A percentile compares a stretch with the other conserved stretches of the same genome.
Conservation (phyloP, 2,113 vertebrate genomes). For the Diadophis punctatus region DNA sequence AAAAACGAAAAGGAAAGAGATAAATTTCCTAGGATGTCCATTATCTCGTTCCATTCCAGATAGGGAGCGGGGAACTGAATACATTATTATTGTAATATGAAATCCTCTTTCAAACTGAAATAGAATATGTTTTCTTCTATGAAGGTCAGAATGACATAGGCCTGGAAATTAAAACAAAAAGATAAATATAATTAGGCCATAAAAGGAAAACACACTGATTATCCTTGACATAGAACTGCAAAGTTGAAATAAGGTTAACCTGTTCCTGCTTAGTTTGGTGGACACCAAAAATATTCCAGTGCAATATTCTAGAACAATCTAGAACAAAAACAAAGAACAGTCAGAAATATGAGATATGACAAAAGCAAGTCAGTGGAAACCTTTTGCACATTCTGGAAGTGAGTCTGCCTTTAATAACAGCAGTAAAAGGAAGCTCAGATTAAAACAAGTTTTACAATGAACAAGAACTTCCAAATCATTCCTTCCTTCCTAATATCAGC, state of each 20-base stretch:
- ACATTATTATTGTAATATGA: conserved; percentile 56
- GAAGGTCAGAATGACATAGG: conserved; percentile 26
- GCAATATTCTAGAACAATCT: background rate
- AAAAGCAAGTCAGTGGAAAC: background rate
- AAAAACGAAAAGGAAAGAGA: conserved; percentile 72
- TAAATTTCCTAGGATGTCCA: conserved; percentile 56
- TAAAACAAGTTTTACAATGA: background rate
- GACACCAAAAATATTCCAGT: background rate
- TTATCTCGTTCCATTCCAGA: conserved; percentile 42
- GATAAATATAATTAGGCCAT: conserved; percentile 14
- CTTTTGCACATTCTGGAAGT: background rate
- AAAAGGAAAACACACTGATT: background rate
- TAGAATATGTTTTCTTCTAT: background rate
- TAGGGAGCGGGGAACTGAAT: conserved; percentile 52
- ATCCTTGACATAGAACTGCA: background rate
- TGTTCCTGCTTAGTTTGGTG: background rate
- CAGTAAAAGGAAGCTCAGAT: background rate
- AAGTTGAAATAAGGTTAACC: background rate
- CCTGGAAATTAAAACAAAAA: conserved; percentile 47
- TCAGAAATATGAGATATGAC: background rate
- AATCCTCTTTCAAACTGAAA: conserved; percentile 19
- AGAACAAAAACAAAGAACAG: background rate
- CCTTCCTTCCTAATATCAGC: background rate
- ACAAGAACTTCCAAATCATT: background rate
- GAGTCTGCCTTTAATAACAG: background rate